A percentile compares a stretch with the other conserved stretches of the same genome.
Conservation (phyloP, 2,113 vertebrate genomes). For the Acrocephalus kingi region DNA sequence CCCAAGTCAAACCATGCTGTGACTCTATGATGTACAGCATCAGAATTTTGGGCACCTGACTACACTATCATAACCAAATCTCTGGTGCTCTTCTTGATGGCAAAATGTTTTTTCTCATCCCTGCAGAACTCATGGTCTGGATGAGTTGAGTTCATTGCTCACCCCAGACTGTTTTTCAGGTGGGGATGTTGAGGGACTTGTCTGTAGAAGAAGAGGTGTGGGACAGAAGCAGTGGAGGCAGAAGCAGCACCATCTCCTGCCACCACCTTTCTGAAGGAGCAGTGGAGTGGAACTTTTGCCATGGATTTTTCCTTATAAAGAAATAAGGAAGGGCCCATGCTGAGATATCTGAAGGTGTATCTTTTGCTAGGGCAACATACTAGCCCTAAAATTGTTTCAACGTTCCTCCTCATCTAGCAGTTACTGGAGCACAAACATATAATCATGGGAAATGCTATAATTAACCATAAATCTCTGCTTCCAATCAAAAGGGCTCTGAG, state of each 20-base stretch:
- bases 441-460: constrained; percentile 43
- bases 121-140: not conserved
- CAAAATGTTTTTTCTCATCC: not conserved
- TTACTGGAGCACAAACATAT: constrained; percentile 42
- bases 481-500: constrained; percentile 33
- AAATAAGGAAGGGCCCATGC: not conserved
- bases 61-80: not conserved
- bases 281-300: not conserved
- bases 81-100: not conserved
- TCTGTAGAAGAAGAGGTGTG: not conserved
- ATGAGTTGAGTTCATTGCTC: not conserved
- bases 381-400: not conserved
- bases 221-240: not conserved
- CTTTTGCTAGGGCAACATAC: not conserved
- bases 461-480: constrained; percentile 55
- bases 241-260: not conserved
- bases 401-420: constrained; percentile 43
- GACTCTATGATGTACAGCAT: fast-evolving
- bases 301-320: not conserved
- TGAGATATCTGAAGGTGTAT: not conserved
- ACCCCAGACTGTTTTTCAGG: not conserved
- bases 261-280: not conserved
- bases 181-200: not conserved
- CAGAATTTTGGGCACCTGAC: not conserved
- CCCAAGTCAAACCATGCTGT: not conserved